A percentile compares a stretch with the other conserved stretches of the same genome.
phyloP scores from a whole-genome alignment of 2,888 invertebrate genomes.

The Pycnomerus fuliginosus region DNA sequence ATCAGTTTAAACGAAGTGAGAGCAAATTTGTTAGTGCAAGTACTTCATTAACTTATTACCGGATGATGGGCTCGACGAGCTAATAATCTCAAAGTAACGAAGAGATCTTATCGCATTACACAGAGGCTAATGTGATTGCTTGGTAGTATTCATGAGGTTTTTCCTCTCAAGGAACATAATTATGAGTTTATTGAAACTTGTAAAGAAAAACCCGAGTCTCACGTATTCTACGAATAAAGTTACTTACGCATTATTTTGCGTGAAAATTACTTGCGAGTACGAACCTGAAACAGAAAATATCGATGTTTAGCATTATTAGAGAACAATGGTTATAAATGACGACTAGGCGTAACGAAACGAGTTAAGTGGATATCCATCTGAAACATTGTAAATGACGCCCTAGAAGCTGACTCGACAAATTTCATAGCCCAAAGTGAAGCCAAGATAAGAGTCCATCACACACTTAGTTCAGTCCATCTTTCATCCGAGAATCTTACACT shows the following conservation, averaged over 20 bases:
- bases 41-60: conserved; percentile 38
- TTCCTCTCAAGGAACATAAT: too few relatives aligned
- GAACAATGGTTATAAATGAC: too few relatives aligned
- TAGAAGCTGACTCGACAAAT: conserved; percentile 37
- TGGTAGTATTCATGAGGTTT: too few relatives aligned
- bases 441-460: conserved; percentile 38
- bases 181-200: too few relatives aligned
- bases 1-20: conserved; percentile 26
- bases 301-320: too few relatives aligned
- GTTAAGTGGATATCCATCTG: conserved; percentile 29
- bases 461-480: conserved; percentile 35
- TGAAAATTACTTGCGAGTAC: too few relatives aligned
- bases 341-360: too few relatives aligned
- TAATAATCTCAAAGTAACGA: conserved; percentile 29
- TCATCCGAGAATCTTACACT: conserved; percentile 31
- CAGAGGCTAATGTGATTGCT: conserved; percentile 27
- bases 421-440: conserved; percentile 31
- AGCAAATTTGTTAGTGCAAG: conserved; percentile 36
- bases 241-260: too few relatives aligned
- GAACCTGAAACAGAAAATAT: too few relatives aligned
- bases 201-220: too few relatives aligned
- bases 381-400: conserved; percentile 25
- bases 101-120: conserved; percentile 27
- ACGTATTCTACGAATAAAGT: too few relatives aligned
- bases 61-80: conserved; percentile 26